Conservation (phyloP, 2,797 vertebrate species). For the Coluber constrictor region DNA sequence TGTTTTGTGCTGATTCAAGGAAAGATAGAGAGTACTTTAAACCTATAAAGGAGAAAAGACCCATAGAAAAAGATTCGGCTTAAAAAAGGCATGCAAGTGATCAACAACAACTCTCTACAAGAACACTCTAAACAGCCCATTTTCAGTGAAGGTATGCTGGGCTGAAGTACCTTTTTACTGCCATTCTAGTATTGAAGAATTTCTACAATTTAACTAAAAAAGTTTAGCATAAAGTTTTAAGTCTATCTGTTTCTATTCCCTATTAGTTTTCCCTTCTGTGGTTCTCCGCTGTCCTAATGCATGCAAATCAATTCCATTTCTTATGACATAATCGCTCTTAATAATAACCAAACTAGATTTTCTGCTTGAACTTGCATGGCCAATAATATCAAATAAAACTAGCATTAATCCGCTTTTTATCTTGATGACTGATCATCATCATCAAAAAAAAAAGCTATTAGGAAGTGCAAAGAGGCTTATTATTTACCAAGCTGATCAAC, state of each 20-base stretch:
- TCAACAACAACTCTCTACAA: neutral
- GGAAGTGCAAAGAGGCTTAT: neutral
- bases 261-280: neutral
- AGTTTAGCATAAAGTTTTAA: neutral
- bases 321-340: neutral
- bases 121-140: neutral
- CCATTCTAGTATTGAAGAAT: neutral
- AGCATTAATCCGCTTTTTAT: neutral
- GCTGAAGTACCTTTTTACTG: neutral
- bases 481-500: accelerated
- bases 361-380: neutral
- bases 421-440: accelerated
- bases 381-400: conserved; percentile 23
- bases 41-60: neutral
- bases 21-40: neutral
- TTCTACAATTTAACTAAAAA: neutral
- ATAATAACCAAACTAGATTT: neutral
- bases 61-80: neutral
- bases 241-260: neutral
- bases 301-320: neutral
- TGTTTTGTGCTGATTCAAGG: neutral
- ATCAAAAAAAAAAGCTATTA: neutral
- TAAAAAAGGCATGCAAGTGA: neutral
- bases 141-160: neutral
- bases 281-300: neutral